Base-by-base conservation (phyloP, 2,113 vertebrate species). In the Notarius lentiginosus region DNA sequence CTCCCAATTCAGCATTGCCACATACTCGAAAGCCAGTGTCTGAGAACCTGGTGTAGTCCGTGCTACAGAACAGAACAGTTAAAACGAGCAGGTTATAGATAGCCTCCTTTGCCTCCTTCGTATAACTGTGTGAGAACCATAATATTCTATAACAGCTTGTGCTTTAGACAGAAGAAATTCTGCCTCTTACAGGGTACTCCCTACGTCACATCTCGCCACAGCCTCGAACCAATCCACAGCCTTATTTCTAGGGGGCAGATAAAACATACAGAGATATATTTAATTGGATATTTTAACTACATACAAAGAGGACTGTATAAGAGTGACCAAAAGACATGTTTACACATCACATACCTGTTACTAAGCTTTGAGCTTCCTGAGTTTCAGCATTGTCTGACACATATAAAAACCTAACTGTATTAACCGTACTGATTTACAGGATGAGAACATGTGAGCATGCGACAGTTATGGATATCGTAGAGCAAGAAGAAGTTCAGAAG, bases 171-270 rank as follows among this genome's bases (percentile, higher is more conserved):
- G 92, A 94, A 92, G 91, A 93, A 90, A 92, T 95, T 95, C 94
- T 93, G 94, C 91, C 94, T 94, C 92, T 94, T 94, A 94, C 95
- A 95, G 89, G 95, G 95, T 95, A 94, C 93, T 89, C 81, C 17
- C 65, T 51, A 96, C 96, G 97, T 98, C 97, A 99, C 95, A 97
- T 98, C 98, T 97, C 96, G 95, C 97, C 97, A 98, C 95, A 92
- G 92, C 92, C 92, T n/a, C 94, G 92, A 93, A 95, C 97, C 97
- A 98, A 98, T 96, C 94, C 95, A 93, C 94, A 88, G 94, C 89
- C 90, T 93, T 90, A 88, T 91, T 93, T 89, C 92, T 92, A 91
- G 90, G n/a, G 49, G 47, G 85, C 83, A 84, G 94, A 94, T 94
- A 73, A 95, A 94, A 93, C 93, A 94, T 95, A 72, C 58, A 49